These are phyloP conservation scores for Eulimnadia texana DNA, from an alignment of 1,140 invertebrate genomes.

Conservation along the genomic window DNA sequence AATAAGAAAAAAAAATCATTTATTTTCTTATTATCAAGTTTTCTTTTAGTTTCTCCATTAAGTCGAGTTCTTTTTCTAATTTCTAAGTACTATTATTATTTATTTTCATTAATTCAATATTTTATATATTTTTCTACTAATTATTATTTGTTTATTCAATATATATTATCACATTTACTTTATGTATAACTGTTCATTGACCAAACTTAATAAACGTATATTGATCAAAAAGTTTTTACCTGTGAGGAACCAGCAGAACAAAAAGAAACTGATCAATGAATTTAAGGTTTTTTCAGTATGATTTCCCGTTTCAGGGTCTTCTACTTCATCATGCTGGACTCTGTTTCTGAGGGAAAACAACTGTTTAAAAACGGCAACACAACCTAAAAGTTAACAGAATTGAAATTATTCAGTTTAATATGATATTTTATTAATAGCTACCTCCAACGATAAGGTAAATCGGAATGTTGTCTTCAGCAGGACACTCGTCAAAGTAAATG, in stretches of 20 bases:
- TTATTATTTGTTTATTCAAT: too few species aligned
- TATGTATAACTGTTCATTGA: too few species aligned
- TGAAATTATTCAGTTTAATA: constrained; percentile 4
- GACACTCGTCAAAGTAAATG: constrained; percentile 46
- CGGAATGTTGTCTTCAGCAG: constrained; percentile 48
- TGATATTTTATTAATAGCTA: constrained; percentile 5
- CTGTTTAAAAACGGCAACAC: constrained; percentile 34
- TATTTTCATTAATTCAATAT: too few species aligned
- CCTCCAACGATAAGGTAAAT: constrained; percentile 52
- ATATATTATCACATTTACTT: too few species aligned
- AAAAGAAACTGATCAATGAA: constrained; percentile 45
- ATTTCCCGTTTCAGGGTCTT: constrained; percentile 35
- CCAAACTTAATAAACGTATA: too few species aligned
- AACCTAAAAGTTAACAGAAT: neutral
- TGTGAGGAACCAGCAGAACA: constrained; percentile 49
- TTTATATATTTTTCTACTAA: too few species aligned
- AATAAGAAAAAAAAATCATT: constrained; percentile 10
- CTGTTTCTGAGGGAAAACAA: constrained; percentile 35
- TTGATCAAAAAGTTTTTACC: constrained; percentile 34
- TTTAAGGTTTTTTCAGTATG: constrained; percentile 39
- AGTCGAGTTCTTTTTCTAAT: too few species aligned
- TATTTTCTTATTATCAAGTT: neutral
- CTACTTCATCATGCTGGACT: constrained; percentile 35
- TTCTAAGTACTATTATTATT: too few species aligned
- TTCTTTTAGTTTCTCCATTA: too few species aligned